Percentiles rank a stretch among this genome's conserved stretches.
Evolutionary conservation across 2,797 vertebrate genomes (phyloP).

Genomic region (Stomatorhinus walkeri): DNA sequence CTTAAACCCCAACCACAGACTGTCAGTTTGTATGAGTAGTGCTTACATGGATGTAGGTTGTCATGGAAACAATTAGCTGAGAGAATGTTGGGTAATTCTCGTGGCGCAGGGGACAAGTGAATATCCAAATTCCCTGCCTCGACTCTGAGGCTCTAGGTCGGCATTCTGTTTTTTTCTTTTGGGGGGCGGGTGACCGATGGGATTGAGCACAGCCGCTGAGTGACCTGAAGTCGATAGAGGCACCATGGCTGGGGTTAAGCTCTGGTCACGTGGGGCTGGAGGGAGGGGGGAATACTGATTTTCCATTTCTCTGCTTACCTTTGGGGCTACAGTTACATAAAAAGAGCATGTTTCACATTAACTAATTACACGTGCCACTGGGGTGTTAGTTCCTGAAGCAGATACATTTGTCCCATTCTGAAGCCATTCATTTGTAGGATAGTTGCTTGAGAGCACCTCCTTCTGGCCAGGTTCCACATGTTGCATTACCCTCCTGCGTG

Average conservation of each 20-base stretch:
- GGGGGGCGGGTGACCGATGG: background rate
- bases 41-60: background rate
- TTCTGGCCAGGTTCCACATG: constrained; percentile 11
- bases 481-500: constrained; percentile 1
- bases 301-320: background rate
- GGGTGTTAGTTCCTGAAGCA: background rate
- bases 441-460: background rate
- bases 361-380: constrained; percentile 8
- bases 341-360: constrained; percentile 7
- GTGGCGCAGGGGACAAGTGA: background rate
- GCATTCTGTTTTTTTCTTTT: background rate
- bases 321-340: background rate
- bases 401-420: background rate
- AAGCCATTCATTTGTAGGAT: background rate
- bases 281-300: background rate
- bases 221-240: background rate
- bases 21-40: background rate
- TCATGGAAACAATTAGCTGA: constrained; percentile 2
- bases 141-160: background rate
- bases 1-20: background rate
- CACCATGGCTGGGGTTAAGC: background rate
- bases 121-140: background rate
- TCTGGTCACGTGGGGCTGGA: background rate
- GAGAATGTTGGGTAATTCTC: background rate
- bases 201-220: background rate